Base-by-base conservation (phyloP, 2,888 invertebrate genomes). In the Cephus nigrinus region DNA sequence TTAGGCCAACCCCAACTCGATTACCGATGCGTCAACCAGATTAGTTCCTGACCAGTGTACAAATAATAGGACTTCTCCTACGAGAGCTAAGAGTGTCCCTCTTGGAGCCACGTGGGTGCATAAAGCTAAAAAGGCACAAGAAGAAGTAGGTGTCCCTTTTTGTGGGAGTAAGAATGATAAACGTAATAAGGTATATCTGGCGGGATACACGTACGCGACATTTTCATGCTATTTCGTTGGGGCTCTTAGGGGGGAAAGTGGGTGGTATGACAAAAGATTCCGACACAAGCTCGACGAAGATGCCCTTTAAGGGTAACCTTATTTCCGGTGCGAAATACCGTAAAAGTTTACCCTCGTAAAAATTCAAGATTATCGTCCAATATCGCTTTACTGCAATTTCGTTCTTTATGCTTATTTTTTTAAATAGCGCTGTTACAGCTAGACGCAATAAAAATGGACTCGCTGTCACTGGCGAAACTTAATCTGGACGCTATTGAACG, bases 21-120 rank as follows among this genome's bases (percentile, higher is more conserved):
- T 85, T 85, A 82, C 77, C 79, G 75, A 71, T 78, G 80, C 80
- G 84, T 82, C 81, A 80, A 74, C 71, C 81, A 81, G 80, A 83
- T 85, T 84, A 80, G 80, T 79, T 81, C 78, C 81, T 79, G 76
- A 80, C 82, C 81, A 71, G 76, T 73, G 75, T 78, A 31, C 78
- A 81, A 71, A 71, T 71, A 71, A 71, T 71, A 55, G 40, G 23
- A 55, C 40, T 23, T 55, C 9, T 55, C 23, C 23, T 55, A 55
- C 23, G 40, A 55, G 40, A 55, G 40, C 23, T 5, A 23, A 15
- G 23, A 23, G 12, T 34, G 34, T 35, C 35, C 12, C 35, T 35
- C 35, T 35, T 35, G 35, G 35, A 35, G 0, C 12, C 12, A 12
- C 3, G 35, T 35, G 35, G 35, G 35, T 12, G 35, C 35, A 35